Conservation (phyloP, 2,113 vertebrate species). For the Kobus ellipsiprymnus region DNA sequence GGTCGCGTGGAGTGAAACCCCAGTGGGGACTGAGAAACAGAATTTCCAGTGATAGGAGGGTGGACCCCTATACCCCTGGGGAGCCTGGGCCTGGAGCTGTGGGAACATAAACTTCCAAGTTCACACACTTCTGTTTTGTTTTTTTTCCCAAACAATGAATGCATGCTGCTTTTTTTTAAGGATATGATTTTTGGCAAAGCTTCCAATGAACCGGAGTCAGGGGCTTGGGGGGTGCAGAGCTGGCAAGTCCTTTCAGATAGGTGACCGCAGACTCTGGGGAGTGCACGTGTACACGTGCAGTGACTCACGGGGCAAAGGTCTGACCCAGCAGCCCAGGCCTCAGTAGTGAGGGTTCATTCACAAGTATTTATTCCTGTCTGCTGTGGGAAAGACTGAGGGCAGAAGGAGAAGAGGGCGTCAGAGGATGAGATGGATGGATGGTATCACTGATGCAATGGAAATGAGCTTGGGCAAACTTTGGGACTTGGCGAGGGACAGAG, state of each 20-base stretch:
- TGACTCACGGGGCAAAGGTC: not conserved
- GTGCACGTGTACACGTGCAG: not conserved
- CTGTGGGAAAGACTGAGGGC: not conserved
- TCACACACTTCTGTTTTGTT: not conserved
- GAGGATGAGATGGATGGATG: not conserved
- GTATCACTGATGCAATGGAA: not conserved
- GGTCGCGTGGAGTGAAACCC: not conserved
- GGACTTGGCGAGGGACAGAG: not conserved
- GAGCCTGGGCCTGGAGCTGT: not conserved
- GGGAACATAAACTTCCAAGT: not conserved
- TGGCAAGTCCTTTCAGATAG: not conserved
- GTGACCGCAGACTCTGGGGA: not conserved
- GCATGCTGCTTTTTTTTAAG: not conserved
- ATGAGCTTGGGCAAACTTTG: not conserved
- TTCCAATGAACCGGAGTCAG: not conserved
- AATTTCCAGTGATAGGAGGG: not conserved
- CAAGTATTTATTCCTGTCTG: not conserved
- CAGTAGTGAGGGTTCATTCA: not conserved
- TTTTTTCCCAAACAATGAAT: not conserved
- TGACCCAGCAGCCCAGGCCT: not conserved
- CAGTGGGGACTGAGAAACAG: not conserved
- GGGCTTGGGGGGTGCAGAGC: not conserved
- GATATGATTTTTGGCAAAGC: not conserved
- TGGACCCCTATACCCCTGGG: not conserved
- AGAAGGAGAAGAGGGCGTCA: not conserved